Evolutionary conservation across 2,888 invertebrate genomes (phyloP).

Genomic region (Tetramorium bicarinatum): DNA sequence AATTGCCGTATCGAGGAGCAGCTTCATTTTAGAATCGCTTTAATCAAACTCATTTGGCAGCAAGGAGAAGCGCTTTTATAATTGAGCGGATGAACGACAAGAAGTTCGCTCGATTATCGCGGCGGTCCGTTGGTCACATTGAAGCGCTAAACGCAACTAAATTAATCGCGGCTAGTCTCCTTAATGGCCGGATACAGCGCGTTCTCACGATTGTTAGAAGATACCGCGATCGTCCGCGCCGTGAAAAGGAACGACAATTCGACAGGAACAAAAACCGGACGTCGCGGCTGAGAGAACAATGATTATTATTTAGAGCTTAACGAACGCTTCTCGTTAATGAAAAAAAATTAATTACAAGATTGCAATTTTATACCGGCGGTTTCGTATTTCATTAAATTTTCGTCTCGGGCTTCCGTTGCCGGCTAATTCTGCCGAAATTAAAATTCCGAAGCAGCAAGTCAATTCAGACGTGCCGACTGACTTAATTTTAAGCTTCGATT

Average conservation of each 20-base stretch:
- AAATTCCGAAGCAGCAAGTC: not conserved
- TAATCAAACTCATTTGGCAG: conserved; percentile 10
- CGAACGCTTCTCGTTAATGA: not conserved
- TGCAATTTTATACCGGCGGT: not conserved
- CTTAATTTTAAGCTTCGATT: not conserved
- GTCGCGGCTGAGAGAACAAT: not conserved
- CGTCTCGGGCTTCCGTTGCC: not conserved
- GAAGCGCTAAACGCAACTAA: conserved; percentile 56
- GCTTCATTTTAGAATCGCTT: conserved; percentile 32
- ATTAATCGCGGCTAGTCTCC: conserved; percentile 49
- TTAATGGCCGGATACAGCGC: conserved; percentile 51
- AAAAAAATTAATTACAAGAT: not conserved
- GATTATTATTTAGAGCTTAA: not conserved
- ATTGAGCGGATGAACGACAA: conserved; percentile 43
- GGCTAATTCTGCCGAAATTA: not conserved
- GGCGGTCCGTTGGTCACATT: conserved; percentile 29
- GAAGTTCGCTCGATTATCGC: conserved; percentile 46
- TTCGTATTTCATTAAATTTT: not conserved
- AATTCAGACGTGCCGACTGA: not conserved
- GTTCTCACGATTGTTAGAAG: conserved; percentile 54
- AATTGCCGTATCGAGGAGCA: not conserved
- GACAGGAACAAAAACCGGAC: conserved; percentile 29
- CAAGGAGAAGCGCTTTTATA: conserved; percentile 29
- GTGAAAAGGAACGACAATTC: conserved; percentile 13
- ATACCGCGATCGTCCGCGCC: conserved; percentile 44